Evolutionary conservation across 2,797 vertebrate species (phyloP).

Genomic region (Chaenodraco wilsoni): DNA sequence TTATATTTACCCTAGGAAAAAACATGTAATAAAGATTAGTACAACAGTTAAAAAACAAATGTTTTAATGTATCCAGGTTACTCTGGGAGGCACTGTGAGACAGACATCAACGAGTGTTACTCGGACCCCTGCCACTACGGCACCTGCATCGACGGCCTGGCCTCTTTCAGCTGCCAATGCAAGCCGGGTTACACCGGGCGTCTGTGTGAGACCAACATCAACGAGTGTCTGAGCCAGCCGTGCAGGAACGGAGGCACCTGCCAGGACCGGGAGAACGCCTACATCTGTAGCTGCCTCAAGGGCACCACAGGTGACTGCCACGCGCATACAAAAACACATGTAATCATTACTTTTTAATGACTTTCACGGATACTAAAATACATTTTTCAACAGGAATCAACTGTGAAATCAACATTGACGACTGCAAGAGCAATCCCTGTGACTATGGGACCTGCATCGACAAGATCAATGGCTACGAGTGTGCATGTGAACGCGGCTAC

Average conservation of each 20-base stretch:
- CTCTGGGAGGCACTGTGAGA: conserved; percentile 89
- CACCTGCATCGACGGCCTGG: conserved; percentile 90
- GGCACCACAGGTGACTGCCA: conserved; percentile 89
- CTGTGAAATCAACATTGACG: conserved; percentile 94
- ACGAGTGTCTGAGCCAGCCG: conserved; percentile 95
- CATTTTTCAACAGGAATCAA: conserved; percentile 85
- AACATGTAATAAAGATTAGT: not conserved
- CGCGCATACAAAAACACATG: not conserved
- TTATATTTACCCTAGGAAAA: not conserved
- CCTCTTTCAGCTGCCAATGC: conserved; percentile 92
- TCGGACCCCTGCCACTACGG: conserved; percentile 95
- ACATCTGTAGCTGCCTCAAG: conserved; percentile 91
- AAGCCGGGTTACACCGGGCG: conserved; percentile 90
- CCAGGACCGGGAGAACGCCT: conserved; percentile 90
- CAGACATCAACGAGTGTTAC: conserved; percentile 90
- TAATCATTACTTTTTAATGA: not conserved
- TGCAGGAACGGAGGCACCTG: conserved; percentile 95
- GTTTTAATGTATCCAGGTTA: conserved; percentile 84
- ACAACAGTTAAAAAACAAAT: not conserved
- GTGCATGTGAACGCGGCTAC: conserved; percentile 92
- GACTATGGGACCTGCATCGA: conserved; percentile 95
- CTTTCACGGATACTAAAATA: not conserved
- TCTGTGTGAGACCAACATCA: conserved; percentile 94
- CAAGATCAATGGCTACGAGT: conserved; percentile 95
- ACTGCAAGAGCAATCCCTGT: conserved; percentile 93